These are phyloP conservation scores for Euleptes europaea DNA, from an alignment of 2,113 vertebrate genomes.

Conservation along the genomic window DNA sequence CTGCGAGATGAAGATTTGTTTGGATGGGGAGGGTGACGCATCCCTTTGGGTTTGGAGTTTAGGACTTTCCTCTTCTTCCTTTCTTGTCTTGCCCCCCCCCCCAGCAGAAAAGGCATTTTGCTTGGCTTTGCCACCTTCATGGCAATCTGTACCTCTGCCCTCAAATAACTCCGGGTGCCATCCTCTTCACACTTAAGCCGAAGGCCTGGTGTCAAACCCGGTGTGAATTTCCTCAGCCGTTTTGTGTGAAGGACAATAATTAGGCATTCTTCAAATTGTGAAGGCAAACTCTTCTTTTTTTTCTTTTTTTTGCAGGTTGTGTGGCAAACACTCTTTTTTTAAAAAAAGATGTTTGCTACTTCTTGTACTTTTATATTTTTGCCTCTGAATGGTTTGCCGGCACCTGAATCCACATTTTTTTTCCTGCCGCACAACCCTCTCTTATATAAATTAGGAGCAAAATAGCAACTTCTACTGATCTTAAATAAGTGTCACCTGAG, in stretches of 20 bases:
- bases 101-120: background rate
- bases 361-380: too few relatives aligned
- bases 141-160: background rate
- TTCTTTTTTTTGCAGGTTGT: too few relatives aligned
- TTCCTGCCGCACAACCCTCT: too few relatives aligned
- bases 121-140: background rate
- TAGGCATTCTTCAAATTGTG: background rate
- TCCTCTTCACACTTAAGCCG: background rate
- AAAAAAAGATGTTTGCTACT: too few relatives aligned
- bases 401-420: too few relatives aligned
- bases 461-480: background rate
- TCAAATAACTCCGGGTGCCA: background rate
- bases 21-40: background rate
- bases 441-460: background rate
- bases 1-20: background rate
- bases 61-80: background rate
- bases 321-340: too few relatives aligned
- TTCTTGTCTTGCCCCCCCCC: background rate
- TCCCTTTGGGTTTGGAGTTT: background rate
- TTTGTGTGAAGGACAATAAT: background rate
- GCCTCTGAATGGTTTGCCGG: too few relatives aligned
- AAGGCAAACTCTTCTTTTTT: background rate
- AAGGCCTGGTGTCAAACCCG: background rate
- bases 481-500: background rate
- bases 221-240: background rate